Base-by-base conservation (phyloP, 2,113 vertebrate genomes). In the Gambusia holbrooki region DNA sequence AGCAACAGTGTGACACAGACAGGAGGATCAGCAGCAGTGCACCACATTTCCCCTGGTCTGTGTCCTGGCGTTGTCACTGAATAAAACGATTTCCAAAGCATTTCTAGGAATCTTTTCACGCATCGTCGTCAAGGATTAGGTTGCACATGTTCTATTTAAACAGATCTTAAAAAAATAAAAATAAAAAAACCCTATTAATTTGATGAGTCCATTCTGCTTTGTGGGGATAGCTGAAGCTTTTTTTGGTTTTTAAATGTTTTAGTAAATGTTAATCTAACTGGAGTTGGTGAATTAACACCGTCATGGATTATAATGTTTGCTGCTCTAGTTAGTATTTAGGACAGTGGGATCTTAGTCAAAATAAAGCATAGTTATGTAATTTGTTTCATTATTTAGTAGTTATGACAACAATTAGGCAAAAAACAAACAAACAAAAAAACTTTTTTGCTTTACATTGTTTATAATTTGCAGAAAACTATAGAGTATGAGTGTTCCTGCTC, bases 271-370 rank as follows among this genome's bases (percentile, higher is more conserved):
- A 19, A 58, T 58, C n/a, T 61, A 25, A 62, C 29, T 32, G n/a
- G n/a, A 37, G 33, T 63, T 68, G 22, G 51, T 35, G 22, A 0
- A 63, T 73, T 69, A 69, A 17, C 42, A 45, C 25, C 17, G 25
- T 63, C 29, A 19, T 42, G 22, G 28, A 74, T 63, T 69, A 70
- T n/a, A 65, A 65, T 19, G 29, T 80, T 70, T 74, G 25, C 61
- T 80, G 48, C 78, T 61, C 66, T 61, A 71, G 40, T 74, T 66
- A 61, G 29, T 48, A 37, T 66, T 63, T 61, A 48, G 25, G 54
- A 65, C 72, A 71, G 12, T n/a, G 25, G 3, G 62, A 48, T 80
- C 33, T 48, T 58, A 68, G 32, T 40, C 8, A 30, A 33, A 42
- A 30, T 58, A 60, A 72, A 14, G 3, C 11, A 40, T 4, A 29